Percentiles rank a stretch among this genome's conserved stretches.
These are phyloP conservation scores for Eurystomus gularis DNA, from an alignment of 2,113 vertebrate genomes.

Conservation along the genomic window DNA sequence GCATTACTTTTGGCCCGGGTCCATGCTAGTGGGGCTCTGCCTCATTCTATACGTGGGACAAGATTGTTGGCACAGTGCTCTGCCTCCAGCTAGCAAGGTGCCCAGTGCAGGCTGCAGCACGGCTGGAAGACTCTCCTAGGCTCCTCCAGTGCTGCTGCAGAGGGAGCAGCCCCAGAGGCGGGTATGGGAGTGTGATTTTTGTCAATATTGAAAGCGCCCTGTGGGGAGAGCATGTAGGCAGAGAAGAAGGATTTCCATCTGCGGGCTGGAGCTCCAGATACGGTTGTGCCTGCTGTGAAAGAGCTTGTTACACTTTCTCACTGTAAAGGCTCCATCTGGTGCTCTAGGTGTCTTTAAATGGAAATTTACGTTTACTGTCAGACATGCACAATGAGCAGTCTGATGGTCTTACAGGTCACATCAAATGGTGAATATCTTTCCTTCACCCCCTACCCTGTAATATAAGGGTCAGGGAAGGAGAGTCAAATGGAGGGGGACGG, in stretches of 20 bases:
- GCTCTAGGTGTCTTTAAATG: constrained; percentile 20
- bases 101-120: fast-evolving
- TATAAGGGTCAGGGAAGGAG: background rate
- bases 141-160: fast-evolving
- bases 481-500: background rate
- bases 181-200: background rate
- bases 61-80: background rate
- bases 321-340: constrained; percentile 35
- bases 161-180: background rate
- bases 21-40: background rate
- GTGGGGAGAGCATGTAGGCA: background rate
- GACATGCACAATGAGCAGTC: background rate
- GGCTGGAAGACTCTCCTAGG: background rate
- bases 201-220: background rate
- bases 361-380: background rate
- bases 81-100: background rate
- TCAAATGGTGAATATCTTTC: background rate
- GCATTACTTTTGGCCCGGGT: fast-evolving
- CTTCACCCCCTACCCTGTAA: background rate
- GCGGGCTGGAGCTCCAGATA: background rate
- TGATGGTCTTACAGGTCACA: background rate
- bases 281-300: background rate
- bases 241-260: background rate
- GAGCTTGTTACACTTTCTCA: constrained; percentile 12
- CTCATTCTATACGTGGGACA: fast-evolving